phyloP scores from a whole-genome alignment of 2,113 vertebrate species.

The Chascanopsetta lugubris region DNA sequence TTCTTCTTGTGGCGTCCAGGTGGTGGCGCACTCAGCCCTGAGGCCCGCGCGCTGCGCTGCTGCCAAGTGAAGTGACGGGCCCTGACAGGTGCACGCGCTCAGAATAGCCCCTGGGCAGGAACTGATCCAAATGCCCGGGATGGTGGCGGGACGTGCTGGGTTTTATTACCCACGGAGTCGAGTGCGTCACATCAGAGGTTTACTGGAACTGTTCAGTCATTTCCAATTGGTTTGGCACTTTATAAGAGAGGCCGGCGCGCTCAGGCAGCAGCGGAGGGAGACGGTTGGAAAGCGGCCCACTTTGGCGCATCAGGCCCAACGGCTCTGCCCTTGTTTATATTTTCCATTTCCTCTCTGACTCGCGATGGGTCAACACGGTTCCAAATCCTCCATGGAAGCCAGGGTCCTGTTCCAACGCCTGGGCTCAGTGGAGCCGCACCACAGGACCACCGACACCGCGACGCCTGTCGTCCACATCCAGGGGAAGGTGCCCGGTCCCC shows the following conservation, averaged over 20 bases:
- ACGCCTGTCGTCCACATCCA: conserved; percentile 42
- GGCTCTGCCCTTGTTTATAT: background rate
- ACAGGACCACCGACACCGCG: conserved; percentile 34
- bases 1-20: conserved; percentile 2
- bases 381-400: conserved; percentile 61
- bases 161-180: conserved; percentile 25
- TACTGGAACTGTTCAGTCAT: conserved; percentile 57
- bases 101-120: conserved; percentile 66
- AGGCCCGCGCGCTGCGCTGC: conserved; percentile 8
- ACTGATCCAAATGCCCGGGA: conserved; percentile 24
- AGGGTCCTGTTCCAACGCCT: conserved; percentile 53
- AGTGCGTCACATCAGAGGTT: conserved; percentile 42
- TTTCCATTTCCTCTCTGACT: background rate
- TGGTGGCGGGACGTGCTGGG: background rate
- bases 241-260: conserved; percentile 27
- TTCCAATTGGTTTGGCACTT: conserved; percentile 2
- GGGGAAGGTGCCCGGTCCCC: conserved; percentile 29
- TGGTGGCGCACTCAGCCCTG: conserved; percentile 7
- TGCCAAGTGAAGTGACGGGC: conserved; percentile 48
- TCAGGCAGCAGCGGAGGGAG: background rate
- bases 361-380: conserved; percentile 76
- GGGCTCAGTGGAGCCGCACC: conserved; percentile 18
- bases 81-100: conserved; percentile 65
- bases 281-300: background rate
- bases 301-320: background rate